These are phyloP conservation scores for Silurus asotus DNA, from an alignment of 2,113 vertebrate species.

Conservation along the genomic window DNA sequence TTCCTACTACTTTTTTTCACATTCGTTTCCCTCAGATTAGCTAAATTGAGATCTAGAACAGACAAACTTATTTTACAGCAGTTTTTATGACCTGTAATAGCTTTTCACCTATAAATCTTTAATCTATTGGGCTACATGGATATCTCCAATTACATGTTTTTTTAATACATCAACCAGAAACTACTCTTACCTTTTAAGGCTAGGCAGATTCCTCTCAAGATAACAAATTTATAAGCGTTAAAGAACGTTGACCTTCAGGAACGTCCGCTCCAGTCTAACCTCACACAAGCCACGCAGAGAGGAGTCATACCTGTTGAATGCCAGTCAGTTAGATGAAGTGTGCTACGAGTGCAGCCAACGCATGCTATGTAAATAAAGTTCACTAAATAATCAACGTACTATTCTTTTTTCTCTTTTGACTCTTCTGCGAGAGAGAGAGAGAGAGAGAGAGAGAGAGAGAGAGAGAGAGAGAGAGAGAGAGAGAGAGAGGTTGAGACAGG, in stretches of 20 bases:
- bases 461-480: too few species aligned
- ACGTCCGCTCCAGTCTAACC: not conserved
- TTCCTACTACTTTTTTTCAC: not conserved
- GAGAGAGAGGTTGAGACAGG: too few species aligned
- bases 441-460: too few species aligned
- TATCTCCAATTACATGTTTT: not conserved
- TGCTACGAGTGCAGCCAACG: not conserved
- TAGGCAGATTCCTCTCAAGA: not conserved
- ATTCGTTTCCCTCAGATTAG: too few species aligned
- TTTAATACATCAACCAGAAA: conserved; percentile 26
- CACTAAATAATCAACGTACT: too few species aligned
- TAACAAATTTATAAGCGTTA: conserved; percentile 49
- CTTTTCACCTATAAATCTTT: not conserved
- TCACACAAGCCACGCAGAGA: not conserved
- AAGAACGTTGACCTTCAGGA: not conserved
- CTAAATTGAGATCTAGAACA: not conserved
- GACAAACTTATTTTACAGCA: not conserved
- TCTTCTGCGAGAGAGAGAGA: too few species aligned
- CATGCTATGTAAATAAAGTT: too few species aligned
- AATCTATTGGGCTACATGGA: not conserved
- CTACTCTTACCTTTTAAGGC: conserved; percentile 36
- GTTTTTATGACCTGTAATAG: not conserved
- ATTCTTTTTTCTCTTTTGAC: too few species aligned
- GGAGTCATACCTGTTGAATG: not conserved
- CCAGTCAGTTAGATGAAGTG: not conserved